Evolutionary conservation across 2,797 vertebrate genomes (phyloP).

Genomic region (Threskiornis aethiopicus): DNA sequence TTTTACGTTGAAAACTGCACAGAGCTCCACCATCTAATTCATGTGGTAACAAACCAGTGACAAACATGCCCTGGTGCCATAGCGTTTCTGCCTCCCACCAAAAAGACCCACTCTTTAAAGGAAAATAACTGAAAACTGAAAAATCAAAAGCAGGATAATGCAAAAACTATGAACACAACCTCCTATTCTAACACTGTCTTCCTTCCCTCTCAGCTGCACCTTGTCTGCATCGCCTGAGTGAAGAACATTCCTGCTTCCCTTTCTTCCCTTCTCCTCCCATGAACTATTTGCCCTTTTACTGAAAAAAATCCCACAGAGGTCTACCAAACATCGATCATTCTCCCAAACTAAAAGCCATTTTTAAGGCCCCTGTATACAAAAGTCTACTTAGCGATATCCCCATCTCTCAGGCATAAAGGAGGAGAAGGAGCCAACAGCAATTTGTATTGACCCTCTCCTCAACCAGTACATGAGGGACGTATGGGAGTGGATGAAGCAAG

Average conservation of each 20-base stretch:
- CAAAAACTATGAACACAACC: not conserved
- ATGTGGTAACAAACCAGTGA: not conserved
- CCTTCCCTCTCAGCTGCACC: not conserved
- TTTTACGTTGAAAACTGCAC: not conserved
- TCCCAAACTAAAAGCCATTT: not conserved
- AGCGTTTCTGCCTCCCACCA: not conserved
- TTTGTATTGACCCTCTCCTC: not conserved
- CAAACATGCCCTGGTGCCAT: not conserved
- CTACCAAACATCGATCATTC: not conserved
- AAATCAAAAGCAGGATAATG: not conserved
- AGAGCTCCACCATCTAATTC: not conserved
- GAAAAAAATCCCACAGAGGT: not conserved
- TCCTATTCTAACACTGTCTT: not conserved
- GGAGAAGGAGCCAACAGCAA: not conserved
- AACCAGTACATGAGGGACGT: accelerated
- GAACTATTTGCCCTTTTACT: not conserved
- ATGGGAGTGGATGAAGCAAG: not conserved
- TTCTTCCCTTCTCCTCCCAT: not conserved
- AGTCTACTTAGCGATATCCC: not conserved
- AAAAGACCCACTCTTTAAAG: not conserved
- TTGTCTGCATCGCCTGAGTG: not conserved
- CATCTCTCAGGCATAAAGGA: not conserved
- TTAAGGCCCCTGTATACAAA: not conserved
- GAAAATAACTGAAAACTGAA: not conserved
- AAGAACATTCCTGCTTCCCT: not conserved